Base-by-base conservation (phyloP, 1,140 invertebrate species). In the Drosophila repletoides region DNA sequence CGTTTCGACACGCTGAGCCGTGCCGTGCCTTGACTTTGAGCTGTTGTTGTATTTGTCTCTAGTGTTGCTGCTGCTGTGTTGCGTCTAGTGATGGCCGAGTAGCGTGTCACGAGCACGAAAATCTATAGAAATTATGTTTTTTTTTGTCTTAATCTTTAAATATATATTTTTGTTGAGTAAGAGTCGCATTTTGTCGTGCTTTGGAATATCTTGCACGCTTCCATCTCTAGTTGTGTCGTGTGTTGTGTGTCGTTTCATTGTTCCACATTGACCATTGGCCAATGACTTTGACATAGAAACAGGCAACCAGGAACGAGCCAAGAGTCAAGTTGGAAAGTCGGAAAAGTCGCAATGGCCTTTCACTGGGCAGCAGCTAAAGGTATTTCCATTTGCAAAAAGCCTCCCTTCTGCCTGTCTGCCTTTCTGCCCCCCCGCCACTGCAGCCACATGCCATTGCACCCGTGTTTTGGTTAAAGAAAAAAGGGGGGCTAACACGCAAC, bases 211-310 rank as follows among this genome's bases (percentile, higher is more conserved):
- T n/a, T n/a, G n/a, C n/a, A n/a, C n/a, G n/a, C n/a, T n/a, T n/a
- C n/a, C n/a, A n/a, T n/a, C n/a, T n/a, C n/a, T n/a, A n/a, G 40
- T n/a, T 15, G 43, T 49, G 1, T 64, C 17, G 14, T 51, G 19
- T 52, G 22, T 26, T 38, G 49, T 81, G 60, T 83, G 68, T 61
- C 41, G 70, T 73, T 73, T 67, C 69, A 74, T 74, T 84, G 79
- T 84, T 63, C 75, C 58, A 84, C 74, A 86, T 86, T 84, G 80
- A 79, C 66, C 74, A 65, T 36, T 67, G 56, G 53, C 52, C 66
- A 83, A 83, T 83, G 79, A 79, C 79, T 84, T 84, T 84, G 79
- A 84, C 79, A 84, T 75, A 84, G 61, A 84, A 84, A 83, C 63
- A 61, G 60, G 31, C 48, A 28, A 15, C 9, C n/a, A n/a, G n/a